These are phyloP conservation scores for Heterotilapia buettikoferi DNA, from an alignment of 2,113 vertebrate genomes.

Conservation along the genomic window DNA sequence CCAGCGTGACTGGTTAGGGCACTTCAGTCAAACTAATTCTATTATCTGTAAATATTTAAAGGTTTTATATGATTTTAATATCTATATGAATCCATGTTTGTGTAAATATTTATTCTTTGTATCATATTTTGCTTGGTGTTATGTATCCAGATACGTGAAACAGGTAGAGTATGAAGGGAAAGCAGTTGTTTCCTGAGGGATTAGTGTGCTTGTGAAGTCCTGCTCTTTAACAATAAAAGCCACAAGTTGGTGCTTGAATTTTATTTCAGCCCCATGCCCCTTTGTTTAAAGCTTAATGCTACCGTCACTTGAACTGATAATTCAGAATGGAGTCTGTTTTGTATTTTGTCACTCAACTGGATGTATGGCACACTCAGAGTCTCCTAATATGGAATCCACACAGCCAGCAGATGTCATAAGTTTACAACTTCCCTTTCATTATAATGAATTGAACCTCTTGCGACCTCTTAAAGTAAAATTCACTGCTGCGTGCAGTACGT, in stretches of 20 bases:
- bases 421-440: neutral
- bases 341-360: neutral
- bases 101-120: neutral
- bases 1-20: neutral
- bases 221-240: neutral
- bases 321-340: neutral
- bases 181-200: neutral
- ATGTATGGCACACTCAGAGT: neutral
- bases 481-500: neutral
- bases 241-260: neutral
- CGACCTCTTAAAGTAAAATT: neutral
- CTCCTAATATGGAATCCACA: neutral
- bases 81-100: neutral
- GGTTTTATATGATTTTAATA: neutral
- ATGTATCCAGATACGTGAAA: neutral
- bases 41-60: neutral
- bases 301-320: neutral
- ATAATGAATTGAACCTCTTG: neutral
- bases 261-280: neutral
- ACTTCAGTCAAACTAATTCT: neutral
- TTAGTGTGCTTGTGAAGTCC: neutral
- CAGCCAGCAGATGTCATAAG: neutral
- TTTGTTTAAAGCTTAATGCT: neutral
- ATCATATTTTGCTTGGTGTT: neutral
- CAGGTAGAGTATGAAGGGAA: neutral